phyloP scores from a whole-genome alignment of 2,797 vertebrate genomes.

The Onychomys leucogaster region DNA sequence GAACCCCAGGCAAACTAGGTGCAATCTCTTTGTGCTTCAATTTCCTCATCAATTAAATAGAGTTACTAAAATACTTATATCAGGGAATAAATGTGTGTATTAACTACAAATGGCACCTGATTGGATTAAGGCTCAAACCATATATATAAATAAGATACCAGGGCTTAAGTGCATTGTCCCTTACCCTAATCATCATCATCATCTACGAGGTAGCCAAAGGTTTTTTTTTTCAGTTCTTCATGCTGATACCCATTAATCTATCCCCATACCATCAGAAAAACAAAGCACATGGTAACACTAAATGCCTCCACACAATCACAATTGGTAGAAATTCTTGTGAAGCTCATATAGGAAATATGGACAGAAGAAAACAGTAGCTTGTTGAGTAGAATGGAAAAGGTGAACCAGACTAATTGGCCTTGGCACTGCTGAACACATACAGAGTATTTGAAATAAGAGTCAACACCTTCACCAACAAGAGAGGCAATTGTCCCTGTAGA shows the following conservation, averaged over 20 bases:
- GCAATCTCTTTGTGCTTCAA: neutral
- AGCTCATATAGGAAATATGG: neutral
- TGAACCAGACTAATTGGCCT: neutral
- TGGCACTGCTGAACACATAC: neutral
- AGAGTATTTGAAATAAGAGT: conserved; percentile 36
- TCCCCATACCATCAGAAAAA: neutral
- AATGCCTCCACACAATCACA: neutral
- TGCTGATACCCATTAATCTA: neutral
- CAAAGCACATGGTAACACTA: neutral
- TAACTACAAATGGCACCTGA: conserved; percentile 10
- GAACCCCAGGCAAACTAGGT: neutral
- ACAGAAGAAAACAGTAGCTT: conserved; percentile 4
- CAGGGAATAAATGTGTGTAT: neutral
- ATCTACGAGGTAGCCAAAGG: neutral
- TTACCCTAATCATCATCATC: too few species aligned
- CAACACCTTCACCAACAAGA: neutral
- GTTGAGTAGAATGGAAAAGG: conserved; percentile 17
- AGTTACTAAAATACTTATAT: neutral
- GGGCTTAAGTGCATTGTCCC: neutral
- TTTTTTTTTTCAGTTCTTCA: neutral
- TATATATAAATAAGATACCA: neutral
- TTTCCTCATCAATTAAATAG: conserved; percentile 46
- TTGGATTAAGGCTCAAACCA: neutral
- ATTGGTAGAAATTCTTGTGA: neutral
- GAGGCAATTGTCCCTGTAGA: neutral